These are phyloP conservation scores for Aphelenchoides besseyi DNA, from an alignment of 1,140 invertebrate species.

Conservation along the genomic window DNA sequence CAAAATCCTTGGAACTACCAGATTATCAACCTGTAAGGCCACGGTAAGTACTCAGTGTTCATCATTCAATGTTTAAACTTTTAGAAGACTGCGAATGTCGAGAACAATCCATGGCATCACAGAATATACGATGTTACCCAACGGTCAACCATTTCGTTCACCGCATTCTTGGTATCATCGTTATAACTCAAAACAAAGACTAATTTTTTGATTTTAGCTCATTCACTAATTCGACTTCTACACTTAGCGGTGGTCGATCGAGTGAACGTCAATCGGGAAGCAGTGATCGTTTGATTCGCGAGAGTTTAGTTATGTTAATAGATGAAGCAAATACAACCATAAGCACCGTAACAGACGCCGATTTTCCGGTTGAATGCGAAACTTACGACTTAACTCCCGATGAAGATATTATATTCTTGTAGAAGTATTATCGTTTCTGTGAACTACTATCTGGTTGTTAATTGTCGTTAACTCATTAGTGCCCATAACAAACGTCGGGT, in stretches of 20 bases:
- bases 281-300: not conserved
- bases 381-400: not conserved
- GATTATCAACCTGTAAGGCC: not conserved
- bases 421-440: too few relatives aligned
- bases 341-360: not conserved
- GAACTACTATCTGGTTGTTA: too few relatives aligned
- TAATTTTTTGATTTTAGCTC: not conserved
- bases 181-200: not conserved
- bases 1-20: not conserved
- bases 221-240: not conserved
- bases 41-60: too few relatives aligned
- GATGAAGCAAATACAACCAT: not conserved
- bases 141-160: not conserved
- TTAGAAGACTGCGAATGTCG: not conserved
- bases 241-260: not conserved
- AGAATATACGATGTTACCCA: not conserved
- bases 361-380: not conserved
- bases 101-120: not conserved
- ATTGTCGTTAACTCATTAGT: too few relatives aligned
- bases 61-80: not conserved
- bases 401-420: not conserved
- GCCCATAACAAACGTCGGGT: too few relatives aligned
- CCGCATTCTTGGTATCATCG: not conserved
- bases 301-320: conserved; percentile 2
- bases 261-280: not conserved